Evolutionary conservation across 2,888 invertebrate genomes (phyloP), one percentile per base, ranked within the genome.

Genomic region (Heteromurus nitidus): DNA sequence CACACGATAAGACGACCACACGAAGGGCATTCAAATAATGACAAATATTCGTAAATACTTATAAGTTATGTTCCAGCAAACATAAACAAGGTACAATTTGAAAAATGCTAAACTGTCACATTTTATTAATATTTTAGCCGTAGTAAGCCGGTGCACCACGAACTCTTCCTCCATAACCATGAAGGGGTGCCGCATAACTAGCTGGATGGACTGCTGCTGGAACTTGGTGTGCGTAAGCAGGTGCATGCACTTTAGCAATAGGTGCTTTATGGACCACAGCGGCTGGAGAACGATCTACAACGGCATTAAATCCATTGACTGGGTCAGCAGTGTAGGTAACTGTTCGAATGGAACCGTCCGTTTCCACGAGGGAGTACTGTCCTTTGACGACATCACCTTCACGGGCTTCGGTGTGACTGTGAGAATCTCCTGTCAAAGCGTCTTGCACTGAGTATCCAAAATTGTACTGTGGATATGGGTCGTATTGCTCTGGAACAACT

Each of bases 321-420:
- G 70, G 28, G 47, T 82, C 74, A 16, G 76, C 76, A 31, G 75
- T 67, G 55, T 70, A 82, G 3, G 79, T 70, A n/a, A 79, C 79
- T 16, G 79, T 79, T 44, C 79, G 31, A 16, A 79, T 18, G 5
- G 79, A 70, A 20, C 80, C 80, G 26, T 80, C 80, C 28, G 80
- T 65, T 58, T 80, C 80, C 7, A 80, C 73, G 16, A 80, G 60
- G 20, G 24, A 30, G 31, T 80, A 80, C 28, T 80, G 80, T 44
- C 84, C 84, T 50, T 77, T 72, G 60, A 84, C 84, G 5, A 70
- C 77, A 62, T 84, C 79, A 30, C 82, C 84, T 24, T 81, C 75
- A 3, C 84, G 74, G 31, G 77, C 13, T 58, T 82, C 82, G 20
- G 67, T 67, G 55, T 72, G 73, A 22, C 68, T 62, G n/a, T 82